Evolutionary conservation across 2,797 vertebrate genomes (phyloP), one percentile per base, ranked within the genome.

Genomic region (Anolis apletophallus): DNA sequence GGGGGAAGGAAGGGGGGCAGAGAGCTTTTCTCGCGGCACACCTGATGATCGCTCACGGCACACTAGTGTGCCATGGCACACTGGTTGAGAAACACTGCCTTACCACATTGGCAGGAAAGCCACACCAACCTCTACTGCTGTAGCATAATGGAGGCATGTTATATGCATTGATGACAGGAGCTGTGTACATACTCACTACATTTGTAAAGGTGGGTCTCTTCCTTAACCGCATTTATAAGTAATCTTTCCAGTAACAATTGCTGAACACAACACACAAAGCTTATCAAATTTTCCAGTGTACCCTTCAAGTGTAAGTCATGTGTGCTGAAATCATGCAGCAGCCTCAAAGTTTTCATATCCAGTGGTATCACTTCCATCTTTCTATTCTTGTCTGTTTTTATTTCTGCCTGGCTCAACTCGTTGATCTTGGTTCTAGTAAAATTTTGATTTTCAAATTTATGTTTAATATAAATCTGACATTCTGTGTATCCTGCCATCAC

Each of bases 331-430:
- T 36, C 17, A 72, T 72, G 32, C 12, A 29, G 29, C 13, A n/a
- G 73, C 61, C 81, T 29, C 46, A 21, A 88, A 68, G 46, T 57
- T 88, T 89, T 83, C 10, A 0, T 16, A 85, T 29, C 46, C 73
- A 21, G 3, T 46, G 19, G 1, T 82, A 55, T 32, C 55, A 29
- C 34, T 84, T 61, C 54, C 77, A 46, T 52, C 23, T 9, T 59
- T 59, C 23, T 61, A 59, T 52, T 52, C 40, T 89, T 86, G 55
- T 12, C 16, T 17, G 10, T 64, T 64, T 46, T 64, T 32, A 11
- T 64, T 74, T 67, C 34, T 64, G 26, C 40, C 19, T 17, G 8
- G 36, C 71, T 73, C 21, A 73, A 32, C 11, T 46, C 17, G 19
- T 23, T 9, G 7, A 46, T 73, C 36, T 26, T 46, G 36, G 21